Conservation (phyloP, 2,797 vertebrate species). For the Hippopotamyrus pictus region DNA sequence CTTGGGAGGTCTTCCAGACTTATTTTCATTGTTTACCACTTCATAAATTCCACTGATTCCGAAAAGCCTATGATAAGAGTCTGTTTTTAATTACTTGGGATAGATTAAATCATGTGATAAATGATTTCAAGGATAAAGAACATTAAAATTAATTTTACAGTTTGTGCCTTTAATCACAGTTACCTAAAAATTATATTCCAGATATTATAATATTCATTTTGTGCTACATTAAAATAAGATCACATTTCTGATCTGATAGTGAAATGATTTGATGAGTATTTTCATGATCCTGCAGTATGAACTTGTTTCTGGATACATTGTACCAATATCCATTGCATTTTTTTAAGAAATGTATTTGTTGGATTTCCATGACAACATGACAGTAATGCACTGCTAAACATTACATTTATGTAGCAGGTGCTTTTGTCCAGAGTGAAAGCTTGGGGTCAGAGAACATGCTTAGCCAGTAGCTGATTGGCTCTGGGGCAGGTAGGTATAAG, state of each 20-base stretch:
- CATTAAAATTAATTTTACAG: neutral
- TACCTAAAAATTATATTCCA: neutral
- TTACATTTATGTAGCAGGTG: neutral
- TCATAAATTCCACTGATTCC: neutral
- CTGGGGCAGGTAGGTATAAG: neutral
- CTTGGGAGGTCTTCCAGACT: neutral
- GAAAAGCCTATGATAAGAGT: neutral
- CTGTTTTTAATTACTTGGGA: neutral
- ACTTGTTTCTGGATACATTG: neutral
- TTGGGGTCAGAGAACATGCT: neutral
- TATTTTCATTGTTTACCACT: neutral
- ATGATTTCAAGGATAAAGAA: neutral
- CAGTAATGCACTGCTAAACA: neutral
- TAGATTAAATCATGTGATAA: slow-evolving; percentile 3
- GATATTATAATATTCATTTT: neutral
- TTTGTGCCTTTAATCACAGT: neutral
- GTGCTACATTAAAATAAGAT: neutral
- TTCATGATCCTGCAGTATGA: neutral
- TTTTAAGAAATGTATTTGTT: neutral
- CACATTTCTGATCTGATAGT: neutral
- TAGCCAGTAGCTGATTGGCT: neutral
- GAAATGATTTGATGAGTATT: neutral
- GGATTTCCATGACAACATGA: neutral
- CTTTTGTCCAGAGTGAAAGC: neutral
- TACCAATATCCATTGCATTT: neutral